These are phyloP conservation scores for Phrynosoma platyrhinos DNA, from an alignment of 2,113 vertebrate species.

Conservation along the genomic window DNA sequence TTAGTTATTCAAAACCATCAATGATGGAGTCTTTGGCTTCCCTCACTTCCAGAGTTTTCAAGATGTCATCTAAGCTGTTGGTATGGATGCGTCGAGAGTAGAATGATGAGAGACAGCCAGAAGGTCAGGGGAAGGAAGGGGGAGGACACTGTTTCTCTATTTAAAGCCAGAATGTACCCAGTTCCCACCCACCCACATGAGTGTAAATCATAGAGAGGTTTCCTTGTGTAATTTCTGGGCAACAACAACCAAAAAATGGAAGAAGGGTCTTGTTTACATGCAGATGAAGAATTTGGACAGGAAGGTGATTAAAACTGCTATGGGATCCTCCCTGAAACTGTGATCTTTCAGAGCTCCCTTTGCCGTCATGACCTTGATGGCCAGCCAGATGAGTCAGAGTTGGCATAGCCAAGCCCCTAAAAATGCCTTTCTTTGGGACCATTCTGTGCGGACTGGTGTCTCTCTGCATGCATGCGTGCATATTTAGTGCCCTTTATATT, in stretches of 20 bases:
- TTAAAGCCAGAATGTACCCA: background rate
- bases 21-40: background rate
- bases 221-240: background rate
- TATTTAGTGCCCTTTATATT: too few species aligned
- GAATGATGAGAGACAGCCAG: background rate
- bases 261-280: background rate
- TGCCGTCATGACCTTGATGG: fast-evolving
- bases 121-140: background rate
- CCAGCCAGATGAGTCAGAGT: background rate
- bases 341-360: background rate
- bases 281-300: background rate
- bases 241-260: too few species aligned
- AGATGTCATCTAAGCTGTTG: background rate
- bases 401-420: background rate
- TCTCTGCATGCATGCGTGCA: background rate
- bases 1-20: too few species aligned
- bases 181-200: too few species aligned
- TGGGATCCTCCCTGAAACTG: background rate
- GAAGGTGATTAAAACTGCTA: background rate
- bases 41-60: background rate
- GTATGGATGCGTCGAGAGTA: background rate
- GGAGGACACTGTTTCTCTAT: background rate
- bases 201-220: background rate
- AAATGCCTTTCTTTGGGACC: background rate
- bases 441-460: background rate